phyloP scores from a whole-genome alignment of 2,888 invertebrate genomes.

The Drosophila demipolita region DNA sequence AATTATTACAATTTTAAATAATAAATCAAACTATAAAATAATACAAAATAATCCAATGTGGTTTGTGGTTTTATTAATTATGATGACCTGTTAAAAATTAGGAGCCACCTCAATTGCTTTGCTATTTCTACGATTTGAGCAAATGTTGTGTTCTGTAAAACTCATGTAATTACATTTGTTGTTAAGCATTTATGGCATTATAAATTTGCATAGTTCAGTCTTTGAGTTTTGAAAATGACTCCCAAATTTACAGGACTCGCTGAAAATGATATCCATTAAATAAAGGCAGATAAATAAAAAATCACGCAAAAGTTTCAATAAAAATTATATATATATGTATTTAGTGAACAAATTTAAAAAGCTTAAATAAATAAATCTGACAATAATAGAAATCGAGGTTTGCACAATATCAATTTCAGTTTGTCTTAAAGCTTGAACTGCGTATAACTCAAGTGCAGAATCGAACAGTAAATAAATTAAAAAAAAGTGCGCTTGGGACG shows the following conservation, averaged over 20 bases:
- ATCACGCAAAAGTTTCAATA: slow-evolving; percentile 26
- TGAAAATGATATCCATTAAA: slow-evolving; percentile 15
- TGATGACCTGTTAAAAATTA: slow-evolving; percentile 5
- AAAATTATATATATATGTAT: slow-evolving; percentile 54
- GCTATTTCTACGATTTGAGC: slow-evolving; percentile 62
- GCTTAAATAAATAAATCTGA: slow-evolving; percentile 51
- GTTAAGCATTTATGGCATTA: slow-evolving; percentile 36
- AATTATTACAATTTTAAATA: not conserved
- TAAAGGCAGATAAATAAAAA: slow-evolving; percentile 19
- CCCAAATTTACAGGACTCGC: not conserved
- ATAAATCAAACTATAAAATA: not conserved
- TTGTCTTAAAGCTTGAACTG: slow-evolving; percentile 68
- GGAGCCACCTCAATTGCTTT: slow-evolving; percentile 44
- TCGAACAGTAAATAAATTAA: slow-evolving; percentile 21
- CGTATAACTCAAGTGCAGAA: slow-evolving; percentile 45
- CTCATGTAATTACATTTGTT: slow-evolving; percentile 33
- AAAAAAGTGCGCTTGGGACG: slow-evolving; percentile 50
- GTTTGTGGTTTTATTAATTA: not conserved
- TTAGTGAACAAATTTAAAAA: slow-evolving; percentile 34
- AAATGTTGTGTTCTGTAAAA: slow-evolving; percentile 47
- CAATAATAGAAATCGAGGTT: slow-evolving; percentile 28
- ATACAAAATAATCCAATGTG: not conserved
- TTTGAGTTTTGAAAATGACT: slow-evolving; percentile 52
- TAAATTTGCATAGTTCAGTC: slow-evolving; percentile 60
- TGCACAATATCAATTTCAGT: slow-evolving; percentile 38